A percentile compares a stretch with the other conserved stretches of the same genome.
Evolutionary conservation across 1,140 invertebrate genomes (phyloP).

Genomic region (Drosophila oshimai): DNA sequence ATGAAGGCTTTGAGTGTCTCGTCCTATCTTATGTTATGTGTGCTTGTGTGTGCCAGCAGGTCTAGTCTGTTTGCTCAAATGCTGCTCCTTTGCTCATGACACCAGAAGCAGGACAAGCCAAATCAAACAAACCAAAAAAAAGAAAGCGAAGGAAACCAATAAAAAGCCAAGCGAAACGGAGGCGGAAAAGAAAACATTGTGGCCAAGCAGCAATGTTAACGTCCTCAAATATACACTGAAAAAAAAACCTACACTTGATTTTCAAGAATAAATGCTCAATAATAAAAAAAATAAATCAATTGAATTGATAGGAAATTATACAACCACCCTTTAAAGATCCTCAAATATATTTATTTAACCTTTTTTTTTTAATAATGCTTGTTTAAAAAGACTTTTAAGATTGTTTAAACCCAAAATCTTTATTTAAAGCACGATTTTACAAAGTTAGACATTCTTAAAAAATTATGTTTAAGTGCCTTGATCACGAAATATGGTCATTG

Average conservation of each 20-base stretch:
- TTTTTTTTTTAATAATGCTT: too few relatives aligned
- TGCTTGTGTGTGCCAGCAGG: constrained; percentile 47
- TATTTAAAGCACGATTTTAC: too few relatives aligned
- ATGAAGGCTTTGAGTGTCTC: constrained; percentile 5
- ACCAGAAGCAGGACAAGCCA: constrained; percentile 56
- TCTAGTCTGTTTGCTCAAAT: constrained; percentile 78
- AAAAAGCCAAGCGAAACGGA: constrained; percentile 67
- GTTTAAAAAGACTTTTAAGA: too few relatives aligned
- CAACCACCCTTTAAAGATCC: too few relatives aligned
- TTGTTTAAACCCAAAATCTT: too few relatives aligned
- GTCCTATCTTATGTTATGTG: neutral
- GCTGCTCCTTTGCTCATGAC: constrained; percentile 78
- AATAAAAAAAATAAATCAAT: neutral
- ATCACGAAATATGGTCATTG: neutral
- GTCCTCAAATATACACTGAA: neutral
- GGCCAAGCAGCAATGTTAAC: constrained; percentile 66
- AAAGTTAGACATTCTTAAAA: neutral
- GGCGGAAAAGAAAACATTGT: constrained; percentile 77
- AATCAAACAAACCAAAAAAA: constrained; percentile 36
- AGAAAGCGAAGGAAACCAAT: constrained; percentile 61
- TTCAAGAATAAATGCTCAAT: too few relatives aligned
- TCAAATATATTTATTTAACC: too few relatives aligned
- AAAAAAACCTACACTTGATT: neutral
- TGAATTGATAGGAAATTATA: too few relatives aligned
- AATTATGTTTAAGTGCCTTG: neutral